Evolutionary conservation across 2,888 invertebrate genomes (phyloP), one percentile per base, ranked within the genome.

Genomic region (Phengaris arion): DNA sequence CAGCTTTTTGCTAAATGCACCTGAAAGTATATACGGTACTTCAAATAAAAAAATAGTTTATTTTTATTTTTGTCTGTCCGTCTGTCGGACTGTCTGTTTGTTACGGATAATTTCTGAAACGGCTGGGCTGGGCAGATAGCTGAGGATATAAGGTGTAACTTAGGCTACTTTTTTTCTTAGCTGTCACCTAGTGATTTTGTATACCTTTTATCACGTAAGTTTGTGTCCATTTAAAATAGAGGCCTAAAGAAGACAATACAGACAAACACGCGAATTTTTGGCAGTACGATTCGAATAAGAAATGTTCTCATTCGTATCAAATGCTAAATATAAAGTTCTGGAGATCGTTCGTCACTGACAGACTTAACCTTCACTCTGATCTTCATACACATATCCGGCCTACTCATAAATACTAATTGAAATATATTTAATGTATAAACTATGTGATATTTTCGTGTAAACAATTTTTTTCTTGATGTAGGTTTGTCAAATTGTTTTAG

Each of bases 281-380:
- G 70, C 22, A 70, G 15, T 22, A 22, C 48, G 51, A 70, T 48
- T 70, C 52, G 22, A 54, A 72, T 54, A 52, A 52, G 52, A 52
- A 54, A 72, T 72, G 52, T 15, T 72, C 54, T 72, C 72, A 52
- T 54, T 72, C 72, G 72, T 7, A 72, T 52, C 6, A 72, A 72
- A 10, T 54, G 51, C 54, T 72, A 72, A 72, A 54, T 54, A 72
- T 72, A 72, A 22, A 72, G 52, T 72, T 54, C 72, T 72, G 72
- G 22, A 52, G 54, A 35, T 35, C 72, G 54, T 72, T 35, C 22
- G 7, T 72, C 72, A 35, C 10, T 54, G 54, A 72, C 72, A 72
- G 8, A 54, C 10, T 54, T 72, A 54, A 72, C 72, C 54, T 72
- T 72, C 72, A 72, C 52, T 52, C 12, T 3, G 59, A 46, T 22